Conservation (phyloP, 2,797 vertebrate species). For the Paratrypauchen microcephalus region DNA sequence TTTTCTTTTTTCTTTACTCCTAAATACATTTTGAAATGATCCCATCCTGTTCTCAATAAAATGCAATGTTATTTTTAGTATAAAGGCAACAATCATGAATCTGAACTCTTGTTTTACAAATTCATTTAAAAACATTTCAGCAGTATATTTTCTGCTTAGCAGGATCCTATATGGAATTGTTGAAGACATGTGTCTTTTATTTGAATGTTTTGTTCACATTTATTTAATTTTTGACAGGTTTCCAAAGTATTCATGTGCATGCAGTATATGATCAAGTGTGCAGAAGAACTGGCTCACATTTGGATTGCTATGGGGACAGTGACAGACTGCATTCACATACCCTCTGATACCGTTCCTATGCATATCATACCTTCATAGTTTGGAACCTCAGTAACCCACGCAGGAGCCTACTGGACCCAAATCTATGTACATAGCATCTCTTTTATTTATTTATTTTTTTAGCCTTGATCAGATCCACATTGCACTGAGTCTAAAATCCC, state of each 20-base stretch:
- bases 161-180: too few relatives aligned
- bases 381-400: too few relatives aligned
- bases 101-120: too few relatives aligned
- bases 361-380: neutral
- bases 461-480: too few relatives aligned
- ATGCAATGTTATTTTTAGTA: too few relatives aligned
- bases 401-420: too few relatives aligned
- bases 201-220: neutral
- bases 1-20: neutral
- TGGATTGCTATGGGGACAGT: neutral
- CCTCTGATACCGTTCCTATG: neutral
- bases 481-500: too few relatives aligned
- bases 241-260: neutral
- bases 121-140: too few relatives aligned
- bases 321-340: conserved; percentile 4
- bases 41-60: neutral
- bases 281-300: neutral
- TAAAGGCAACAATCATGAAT: too few relatives aligned
- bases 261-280: neutral
- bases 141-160: too few relatives aligned
- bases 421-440: too few relatives aligned
- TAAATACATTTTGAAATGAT: neutral
- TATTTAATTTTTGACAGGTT: neutral
- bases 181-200: neutral
- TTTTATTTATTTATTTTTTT: too few relatives aligned